Evolutionary conservation across 2,797 vertebrate genomes (phyloP), one percentile per base, ranked within the genome.

Genomic region (Australoheros facetus): DNA sequence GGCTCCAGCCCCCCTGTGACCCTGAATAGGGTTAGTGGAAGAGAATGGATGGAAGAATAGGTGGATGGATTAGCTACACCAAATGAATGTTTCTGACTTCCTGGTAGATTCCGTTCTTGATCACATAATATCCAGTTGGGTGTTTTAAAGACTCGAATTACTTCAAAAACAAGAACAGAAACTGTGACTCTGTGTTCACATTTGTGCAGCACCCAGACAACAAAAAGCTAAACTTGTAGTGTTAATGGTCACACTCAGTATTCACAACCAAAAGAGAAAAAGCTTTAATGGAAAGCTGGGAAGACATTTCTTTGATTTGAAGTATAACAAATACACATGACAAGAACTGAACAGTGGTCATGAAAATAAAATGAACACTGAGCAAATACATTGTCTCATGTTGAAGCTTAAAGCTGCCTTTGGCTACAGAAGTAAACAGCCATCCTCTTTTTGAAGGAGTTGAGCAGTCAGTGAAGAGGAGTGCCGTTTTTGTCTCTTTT

Each of bases 221-320:
- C n/a, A 53, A 53, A 48, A 48, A 3, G 3, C 17, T 23, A 14
- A 59, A 32, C 56, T 6, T 57, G 7, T 4, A 4, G 3, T 6
- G 45, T 73, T 32, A 75, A n/a, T 11, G 45, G 42, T 72, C 56
- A 58, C 12, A 75, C 10, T 48, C 23, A 19, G 21, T 34, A 51
- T 39, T 79, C 79, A 87, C 37, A 39, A 51, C 23, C 45, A 51
- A 71, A 82, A 56, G 60, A 81, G 56, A 83, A 79, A 51, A 83
- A 59, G 73, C 72, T 92, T 92, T 90, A 89, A 88, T 88, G 72
- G 58, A 75, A 85, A 85, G 77, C 73, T 59, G 71, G 85, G 87
- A 92, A 89, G 84, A 92, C 81, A 58, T 76, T 79, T 81, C 53
- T 82, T 85, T 78, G 48, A 82, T 75, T 78, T 48, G 30, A 85